These are phyloP conservation scores for Trialeurodes vaporariorum DNA, from an alignment of 1,140 invertebrate genomes.

Conservation along the genomic window DNA sequence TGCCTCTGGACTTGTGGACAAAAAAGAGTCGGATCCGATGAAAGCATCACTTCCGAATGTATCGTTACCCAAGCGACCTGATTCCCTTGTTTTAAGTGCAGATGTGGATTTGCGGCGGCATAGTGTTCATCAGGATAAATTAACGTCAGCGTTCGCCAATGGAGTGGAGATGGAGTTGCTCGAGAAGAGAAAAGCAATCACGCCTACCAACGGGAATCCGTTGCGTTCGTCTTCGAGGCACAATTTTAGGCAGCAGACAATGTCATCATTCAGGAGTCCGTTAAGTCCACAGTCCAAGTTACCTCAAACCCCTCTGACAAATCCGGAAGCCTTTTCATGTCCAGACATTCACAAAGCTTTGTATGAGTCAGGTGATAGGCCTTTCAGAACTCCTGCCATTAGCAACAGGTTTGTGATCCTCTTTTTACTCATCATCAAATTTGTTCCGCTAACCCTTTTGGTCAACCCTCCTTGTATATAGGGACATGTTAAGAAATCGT, in stretches of 20 bases:
- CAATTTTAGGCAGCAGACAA: not conserved
- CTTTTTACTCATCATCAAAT: no score
- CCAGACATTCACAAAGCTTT: constrained; percentile 30
- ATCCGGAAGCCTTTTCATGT: constrained; percentile 29
- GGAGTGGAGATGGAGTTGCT: not conserved
- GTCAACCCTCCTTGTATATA: no score
- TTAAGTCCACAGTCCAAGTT: not conserved
- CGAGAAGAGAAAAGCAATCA: no score
- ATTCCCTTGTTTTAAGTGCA: not conserved
- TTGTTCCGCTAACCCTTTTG: no score
- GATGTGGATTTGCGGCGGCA: not conserved
- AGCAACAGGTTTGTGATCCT: constrained; percentile 3
- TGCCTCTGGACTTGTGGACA: constrained; percentile 15
- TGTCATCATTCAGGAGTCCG: not conserved
- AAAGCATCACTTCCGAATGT: not conserved
- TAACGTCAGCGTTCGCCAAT: not conserved
- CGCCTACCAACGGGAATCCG: not conserved
- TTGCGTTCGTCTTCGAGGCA: not conserved
- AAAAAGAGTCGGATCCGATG: constrained; percentile 5
- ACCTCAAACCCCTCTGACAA: not conserved
- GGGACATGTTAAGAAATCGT: no score
- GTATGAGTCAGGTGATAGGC: constrained; percentile 19
- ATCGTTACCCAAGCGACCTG: not conserved
- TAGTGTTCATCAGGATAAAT: not conserved
- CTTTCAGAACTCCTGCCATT: constrained; percentile 6